A percentile compares a stretch with the other conserved stretches of the same genome.
Evolutionary conservation across 2,797 vertebrate genomes (phyloP).

Genomic region (Enteromius mattozi): DNA sequence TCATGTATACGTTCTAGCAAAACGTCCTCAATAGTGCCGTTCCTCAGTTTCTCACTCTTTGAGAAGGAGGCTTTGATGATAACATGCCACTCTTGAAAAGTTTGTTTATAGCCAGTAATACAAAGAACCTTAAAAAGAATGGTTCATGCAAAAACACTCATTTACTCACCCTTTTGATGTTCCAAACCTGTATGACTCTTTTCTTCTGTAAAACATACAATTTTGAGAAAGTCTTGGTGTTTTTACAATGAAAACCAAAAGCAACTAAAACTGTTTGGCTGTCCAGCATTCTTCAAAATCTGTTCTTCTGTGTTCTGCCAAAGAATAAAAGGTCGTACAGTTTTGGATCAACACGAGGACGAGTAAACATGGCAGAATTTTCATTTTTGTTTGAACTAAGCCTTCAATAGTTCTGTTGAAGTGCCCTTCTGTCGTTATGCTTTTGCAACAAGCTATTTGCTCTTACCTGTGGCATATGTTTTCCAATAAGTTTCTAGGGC

Average conservation of each 20-base stretch:
- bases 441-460: neutral
- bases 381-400: neutral
- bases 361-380: neutral
- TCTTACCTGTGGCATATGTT: neutral
- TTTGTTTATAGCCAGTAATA: neutral
- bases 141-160: neutral
- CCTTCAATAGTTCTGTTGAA: conserved; percentile 16
- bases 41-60: neutral
- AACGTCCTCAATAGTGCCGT: neutral
- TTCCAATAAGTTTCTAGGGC: neutral
- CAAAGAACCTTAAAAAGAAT: neutral
- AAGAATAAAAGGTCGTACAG: neutral
- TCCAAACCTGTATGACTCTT: neutral
- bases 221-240: neutral
- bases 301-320: neutral
- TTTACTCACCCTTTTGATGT: neutral
- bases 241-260: neutral
- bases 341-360: neutral
- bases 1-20: neutral
- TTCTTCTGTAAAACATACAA: neutral
- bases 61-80: neutral
- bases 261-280: neutral
- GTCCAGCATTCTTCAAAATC: neutral
- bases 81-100: neutral
- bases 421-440: neutral